Evolutionary conservation across 2,888 invertebrate genomes (phyloP), one percentile per base, ranked within the genome.

Genomic region (Argyresthia albistria): DNA sequence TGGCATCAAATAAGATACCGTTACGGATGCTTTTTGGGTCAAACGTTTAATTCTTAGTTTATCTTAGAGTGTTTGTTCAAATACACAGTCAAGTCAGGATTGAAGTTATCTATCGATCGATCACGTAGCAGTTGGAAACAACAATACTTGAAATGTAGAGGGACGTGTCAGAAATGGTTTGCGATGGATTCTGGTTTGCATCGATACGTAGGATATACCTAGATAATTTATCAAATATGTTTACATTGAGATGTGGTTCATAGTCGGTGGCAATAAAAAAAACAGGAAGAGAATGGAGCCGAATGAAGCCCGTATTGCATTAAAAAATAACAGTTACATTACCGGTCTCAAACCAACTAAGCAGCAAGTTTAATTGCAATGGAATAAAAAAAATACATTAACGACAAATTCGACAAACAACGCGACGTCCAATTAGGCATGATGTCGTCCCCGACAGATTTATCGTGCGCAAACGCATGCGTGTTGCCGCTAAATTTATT

Each of bases 41-140:
- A 25, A n/a, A 15, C 46, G 25, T 43, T 43, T 43, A 50, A 50
- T 50, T 50, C 35, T 43, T 15, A 35, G 43, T 50, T 43, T 50
- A 50, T 50, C 50, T 48, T 25, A 48, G 35, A 46, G 46, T 46
- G 11, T 37, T 46, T 12, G 37, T 46, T 45, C 37, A 51, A 51
- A 51, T 51, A 51, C 36, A 51, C 46, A 51, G 43, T 50, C n/a
- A 42, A 51, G 43, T 50, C n/a, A 42, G 16, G n/a, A 14, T 8
- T 39, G 11, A 39, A n/a, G 51, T 66, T 73, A 72, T 74, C 70
- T 61, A 55, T 63, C 65, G 65, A 74, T 73, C 73, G 63, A 73
- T 73, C 74, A 73, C 25, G 56, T 49, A 54, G 64, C 70, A 73
- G 72, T 68, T 73, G 71, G 64, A 59, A 57, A 63, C 56, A 51